Evolutionary conservation across 2,888 invertebrate genomes (phyloP), one percentile per base, ranked within the genome.

Genomic region (Drosophila leonis): DNA sequence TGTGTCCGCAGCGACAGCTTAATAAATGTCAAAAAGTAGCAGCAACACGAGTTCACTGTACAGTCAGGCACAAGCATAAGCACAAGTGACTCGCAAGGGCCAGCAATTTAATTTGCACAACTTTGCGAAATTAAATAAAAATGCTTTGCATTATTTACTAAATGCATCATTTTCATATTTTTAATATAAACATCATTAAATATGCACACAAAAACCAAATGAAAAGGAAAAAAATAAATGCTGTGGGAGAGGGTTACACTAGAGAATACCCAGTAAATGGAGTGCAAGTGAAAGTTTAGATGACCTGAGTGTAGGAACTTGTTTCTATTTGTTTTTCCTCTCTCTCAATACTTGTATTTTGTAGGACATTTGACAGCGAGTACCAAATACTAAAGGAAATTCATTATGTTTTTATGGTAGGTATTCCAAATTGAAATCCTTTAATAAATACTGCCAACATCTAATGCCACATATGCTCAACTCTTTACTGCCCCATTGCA

Each of bases 1-100:
- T 42, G 52, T 60, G 57, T 52, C 63, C 73, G 15, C 55, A 18
- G 75, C 59, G 69, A 56, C 75, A 67, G 84, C 87, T 88, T 86
- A 80, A 85, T 88, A 86, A 88, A 85, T 86, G 89, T 85, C 87
- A 82, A 60, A 71, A 65, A 65, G 46, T 64, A 72, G 55, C 52
- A 49, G 46, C 41, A 44, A 41, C 27, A 51, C 29, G 49, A 42
- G 52, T 65, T 48, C 44, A 64, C 68, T 37, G 52, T 72, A 67
- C 62, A 71, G 64, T 24, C 24, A 39, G 39, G 9, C n/a, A 18
- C 39, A 3, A 37, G 6, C 33, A 33, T 9, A 9, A 18, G 56
- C 55, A 27, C 48, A 57, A 59, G 42, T 63, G 65, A n/a, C 33
- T 49, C 29, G 27, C 56, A 37, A 72, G 55, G 29, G 35, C 29